Evolutionary conservation across 2,888 invertebrate species (phyloP).

Genomic region (Muscina levida): DNA sequence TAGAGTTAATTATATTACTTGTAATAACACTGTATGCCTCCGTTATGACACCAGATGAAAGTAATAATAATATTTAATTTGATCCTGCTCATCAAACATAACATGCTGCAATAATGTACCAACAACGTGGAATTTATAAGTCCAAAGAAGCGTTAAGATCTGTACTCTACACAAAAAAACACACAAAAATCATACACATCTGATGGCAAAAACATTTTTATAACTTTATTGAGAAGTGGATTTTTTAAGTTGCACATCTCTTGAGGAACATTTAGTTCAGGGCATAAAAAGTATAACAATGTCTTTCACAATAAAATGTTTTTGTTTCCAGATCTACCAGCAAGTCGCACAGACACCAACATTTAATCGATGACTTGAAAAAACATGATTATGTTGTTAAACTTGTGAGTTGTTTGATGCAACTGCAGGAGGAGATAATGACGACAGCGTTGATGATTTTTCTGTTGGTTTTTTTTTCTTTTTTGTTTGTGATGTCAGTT

Average conservation of each 20-base stretch:
- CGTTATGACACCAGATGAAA: neutral
- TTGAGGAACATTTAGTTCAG: constrained; percentile 34
- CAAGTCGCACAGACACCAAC: neutral
- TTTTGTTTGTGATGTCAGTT: constrained; percentile 48
- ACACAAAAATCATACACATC: neutral
- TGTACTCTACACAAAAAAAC: neutral
- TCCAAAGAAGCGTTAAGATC: neutral
- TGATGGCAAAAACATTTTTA: constrained; percentile 53
- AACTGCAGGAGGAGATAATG: neutral
- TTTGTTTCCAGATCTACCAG: neutral
- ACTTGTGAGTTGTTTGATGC: neutral
- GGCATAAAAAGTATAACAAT: constrained; percentile 68
- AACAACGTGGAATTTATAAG: neutral
- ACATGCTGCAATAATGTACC: neutral
- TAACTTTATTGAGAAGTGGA: constrained; percentile 59
- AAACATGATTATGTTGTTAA: constrained; percentile 10
- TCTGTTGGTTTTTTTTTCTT: constrained; percentile 12
- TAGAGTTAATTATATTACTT: no score
- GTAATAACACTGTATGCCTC: no score
- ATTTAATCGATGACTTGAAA: constrained; percentile 29
- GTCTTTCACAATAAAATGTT: constrained; percentile 40
- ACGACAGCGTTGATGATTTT: constrained; percentile 15
- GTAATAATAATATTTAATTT: constrained; percentile 10
- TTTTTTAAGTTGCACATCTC: neutral
- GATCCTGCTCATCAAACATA: constrained; percentile 18